These are phyloP conservation scores for Drosophila sucinea DNA, from an alignment of 1,140 invertebrate genomes.

Conservation along the genomic window DNA sequence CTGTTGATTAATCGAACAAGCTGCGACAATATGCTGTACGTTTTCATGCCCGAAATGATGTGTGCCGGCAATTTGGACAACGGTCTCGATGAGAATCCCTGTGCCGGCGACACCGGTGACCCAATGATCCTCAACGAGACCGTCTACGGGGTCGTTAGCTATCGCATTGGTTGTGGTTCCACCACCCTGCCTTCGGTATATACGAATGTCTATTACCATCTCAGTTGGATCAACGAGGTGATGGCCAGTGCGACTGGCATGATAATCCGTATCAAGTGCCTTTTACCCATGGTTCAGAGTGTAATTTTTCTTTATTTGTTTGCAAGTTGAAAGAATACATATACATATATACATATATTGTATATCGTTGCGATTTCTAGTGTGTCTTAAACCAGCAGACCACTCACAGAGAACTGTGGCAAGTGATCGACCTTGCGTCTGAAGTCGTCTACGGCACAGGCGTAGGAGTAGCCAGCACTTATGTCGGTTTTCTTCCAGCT, in stretches of 20 bases:
- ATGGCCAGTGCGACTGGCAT: background rate
- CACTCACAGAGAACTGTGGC: conserved; percentile 66
- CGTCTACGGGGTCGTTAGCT: conserved; percentile 54
- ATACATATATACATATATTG: too few relatives aligned
- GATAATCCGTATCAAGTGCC: background rate
- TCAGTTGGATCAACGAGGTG: conserved; percentile 36
- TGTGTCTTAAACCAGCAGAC: conserved; percentile 45
- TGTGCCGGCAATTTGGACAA: conserved; percentile 50
- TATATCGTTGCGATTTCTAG: background rate
- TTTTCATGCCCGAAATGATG: conserved; percentile 51
- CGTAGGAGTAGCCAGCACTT: conserved; percentile 86
- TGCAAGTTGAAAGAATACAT: background rate
- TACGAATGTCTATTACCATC: conserved; percentile 49
- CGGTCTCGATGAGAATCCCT: conserved; percentile 43
- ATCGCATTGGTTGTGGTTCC: conserved; percentile 53
- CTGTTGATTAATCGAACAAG: conserved; percentile 6
- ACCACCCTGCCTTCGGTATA: conserved; percentile 40
- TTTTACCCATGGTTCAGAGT: background rate
- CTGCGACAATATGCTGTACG: conserved; percentile 28
- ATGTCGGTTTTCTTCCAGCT: conserved; percentile 84
- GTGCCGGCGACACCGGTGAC: conserved; percentile 49
- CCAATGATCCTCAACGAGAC: conserved; percentile 41
- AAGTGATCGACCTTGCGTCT: conserved; percentile 83
- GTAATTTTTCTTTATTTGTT: background rate
- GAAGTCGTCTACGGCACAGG: conserved; percentile 86